Evolutionary conservation across 64 coral and sea anemone genomes (phyloP).

Genomic region (Stichodactyla mertensii): DNA sequence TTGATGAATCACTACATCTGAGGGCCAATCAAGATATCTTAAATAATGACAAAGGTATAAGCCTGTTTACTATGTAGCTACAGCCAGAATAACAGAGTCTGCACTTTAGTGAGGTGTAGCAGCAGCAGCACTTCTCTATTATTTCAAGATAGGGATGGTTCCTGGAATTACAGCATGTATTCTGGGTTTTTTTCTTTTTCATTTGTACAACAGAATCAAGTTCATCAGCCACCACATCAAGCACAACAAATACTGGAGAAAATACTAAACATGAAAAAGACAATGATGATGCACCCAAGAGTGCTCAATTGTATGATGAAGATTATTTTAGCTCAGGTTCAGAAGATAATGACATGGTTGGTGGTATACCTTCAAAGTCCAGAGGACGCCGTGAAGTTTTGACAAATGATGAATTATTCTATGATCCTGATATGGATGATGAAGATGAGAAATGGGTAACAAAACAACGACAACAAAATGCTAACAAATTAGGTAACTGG

Average conservation of each 20-base stretch:
- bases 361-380: conserved; percentile 81
- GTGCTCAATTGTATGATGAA: conserved; percentile 54
- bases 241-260: not conserved
- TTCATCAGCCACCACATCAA: not conserved
- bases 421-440: conserved; percentile 98
- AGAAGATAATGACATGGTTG: conserved; percentile 89
- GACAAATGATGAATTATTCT: conserved; percentile 82
- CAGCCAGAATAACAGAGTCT: too few relatives aligned
- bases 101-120: too few relatives aligned
- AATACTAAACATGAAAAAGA: not conserved
- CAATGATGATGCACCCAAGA: not conserved
- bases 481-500: conserved; percentile 50
- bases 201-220: not conserved
- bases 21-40: not conserved
- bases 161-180: too few relatives aligned
- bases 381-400: conserved; percentile 75
- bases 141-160: too few relatives aligned
- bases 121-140: too few relatives aligned
- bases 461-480: conserved; percentile 55
- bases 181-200: not conserved
- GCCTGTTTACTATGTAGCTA: too few relatives aligned
- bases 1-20: conserved; percentile 8
- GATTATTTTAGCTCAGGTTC: conserved; percentile 97
- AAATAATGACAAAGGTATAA: too few relatives aligned
- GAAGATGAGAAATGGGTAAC: conserved; percentile 94